Base-by-base conservation (phyloP, 2,797 vertebrate genomes). In the Chelon auratus region DNA sequence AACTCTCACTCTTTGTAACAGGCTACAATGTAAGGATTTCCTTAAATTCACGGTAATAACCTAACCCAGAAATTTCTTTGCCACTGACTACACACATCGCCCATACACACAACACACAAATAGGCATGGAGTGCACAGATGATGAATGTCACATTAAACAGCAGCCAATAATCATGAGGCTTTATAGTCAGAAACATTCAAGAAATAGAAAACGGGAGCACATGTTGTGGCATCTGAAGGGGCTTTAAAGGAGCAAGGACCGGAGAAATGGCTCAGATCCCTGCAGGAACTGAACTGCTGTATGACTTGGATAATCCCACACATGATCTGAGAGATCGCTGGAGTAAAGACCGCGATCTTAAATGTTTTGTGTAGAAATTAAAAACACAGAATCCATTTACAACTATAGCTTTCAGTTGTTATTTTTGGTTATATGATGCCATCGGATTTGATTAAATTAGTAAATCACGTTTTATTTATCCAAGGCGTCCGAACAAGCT, bases 11-110 rank as follows among this genome's bases (percentile, higher is more conserved):
- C 75, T 87, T 86, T 87, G 87, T 90, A 83, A 80, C 72, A 22
- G 57, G 60, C 48, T 9, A 91, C 91, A 92, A 91, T 88, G 81
- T 87, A 81, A 90, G 91, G 92, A 93, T 91, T 90, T 92, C 91
- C 91, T 94, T 71, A 75, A 64, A 65, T 40, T 87, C 68, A 80
- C 22, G 51, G 63, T 51, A 50, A 26, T 26, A 26, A 26, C 24
- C 24, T 26, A 26, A 45, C 62, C 60, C 26, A 33, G 30, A 33
- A 7, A 33, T 33, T 8, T 33, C 30, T 33, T 5, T 33, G 22
- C n/a, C 42, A 53, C 52, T n/a, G n/a, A n/a, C n/a, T n/a, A 9
- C 18, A 43, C 13, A 26, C 2, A 26, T 26, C 24, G 24, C 24
- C 24, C 2, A 78, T 39, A 65, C 14, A 72, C 52, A 79, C 54